Conservation (phyloP, 1,140 invertebrate genomes). For the Drosophila carrolli region DNA sequence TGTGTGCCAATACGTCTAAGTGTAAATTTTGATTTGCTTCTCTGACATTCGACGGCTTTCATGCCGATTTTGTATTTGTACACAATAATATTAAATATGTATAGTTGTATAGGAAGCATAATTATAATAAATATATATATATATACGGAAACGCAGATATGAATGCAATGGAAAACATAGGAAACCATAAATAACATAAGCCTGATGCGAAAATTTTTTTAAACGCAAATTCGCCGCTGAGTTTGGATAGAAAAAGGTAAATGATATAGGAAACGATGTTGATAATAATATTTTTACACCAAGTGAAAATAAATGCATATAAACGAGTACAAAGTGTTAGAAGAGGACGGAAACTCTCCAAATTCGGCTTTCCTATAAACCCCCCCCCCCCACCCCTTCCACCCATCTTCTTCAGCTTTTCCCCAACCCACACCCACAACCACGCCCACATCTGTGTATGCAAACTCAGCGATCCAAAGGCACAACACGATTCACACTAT, state of each 20-base stretch:
- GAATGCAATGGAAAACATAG: constrained; percentile 9
- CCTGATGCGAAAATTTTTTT: constrained; percentile 43
- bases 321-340: constrained; percentile 74
- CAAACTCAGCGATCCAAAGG: constrained; percentile 21
- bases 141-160: constrained; percentile 10
- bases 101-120: constrained; percentile 71
- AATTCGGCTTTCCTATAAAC: constrained; percentile 37
- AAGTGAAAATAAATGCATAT: constrained; percentile 44
- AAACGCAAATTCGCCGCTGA: constrained; percentile 59
- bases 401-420: background rate
- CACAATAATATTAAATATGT: constrained; percentile 59
- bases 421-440: background rate
- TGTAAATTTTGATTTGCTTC: constrained; percentile 60
- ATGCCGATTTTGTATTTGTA: constrained; percentile 35
- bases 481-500: constrained; percentile 4
- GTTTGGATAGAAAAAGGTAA: constrained; percentile 60
- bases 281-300: constrained; percentile 82
- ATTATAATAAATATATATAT: constrained; percentile 32
- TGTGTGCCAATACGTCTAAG: constrained; percentile 73
- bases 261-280: constrained; percentile 31
- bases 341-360: constrained; percentile 38
- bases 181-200: constrained; percentile 20
- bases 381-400: constrained; percentile 2
- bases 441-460: background rate
- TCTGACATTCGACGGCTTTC: constrained; percentile 39